Evolutionary conservation across 2,888 invertebrate species (phyloP).

Genomic region (Glyphotaelius pellucidus): DNA sequence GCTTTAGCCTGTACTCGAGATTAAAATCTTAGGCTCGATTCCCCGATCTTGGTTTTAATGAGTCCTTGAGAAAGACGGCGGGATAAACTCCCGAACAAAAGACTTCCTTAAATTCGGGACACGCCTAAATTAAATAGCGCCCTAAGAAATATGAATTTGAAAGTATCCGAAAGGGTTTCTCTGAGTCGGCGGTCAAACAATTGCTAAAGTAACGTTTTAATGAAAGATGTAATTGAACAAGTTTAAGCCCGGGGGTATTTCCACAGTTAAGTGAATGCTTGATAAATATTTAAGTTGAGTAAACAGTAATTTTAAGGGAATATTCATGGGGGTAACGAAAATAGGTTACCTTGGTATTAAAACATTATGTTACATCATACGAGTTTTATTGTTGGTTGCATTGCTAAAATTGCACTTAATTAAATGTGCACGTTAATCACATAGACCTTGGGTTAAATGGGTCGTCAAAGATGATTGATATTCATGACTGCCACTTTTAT

Average conservation of each 20-base stretch:
- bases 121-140: slow-evolving; percentile 33
- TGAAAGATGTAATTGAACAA: slow-evolving; percentile 57
- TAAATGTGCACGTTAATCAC: neutral
- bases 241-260: slow-evolving; percentile 23
- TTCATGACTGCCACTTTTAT: neutral
- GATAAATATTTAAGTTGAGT: slow-evolving; percentile 37
- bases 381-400: neutral
- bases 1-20: neutral
- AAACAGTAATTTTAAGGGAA: slow-evolving; percentile 26
- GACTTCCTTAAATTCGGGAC: slow-evolving; percentile 19
- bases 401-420: neutral
- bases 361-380: neutral
- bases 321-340: neutral
- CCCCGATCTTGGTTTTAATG: neutral
- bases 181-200: slow-evolving; percentile 39
- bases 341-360: neutral
- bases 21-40: neutral
- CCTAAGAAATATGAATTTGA: slow-evolving; percentile 33
- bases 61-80: slow-evolving; percentile 1
- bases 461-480: neutral
- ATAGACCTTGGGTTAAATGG: neutral
- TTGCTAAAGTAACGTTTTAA: slow-evolving; percentile 54
- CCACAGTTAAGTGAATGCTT: neutral
- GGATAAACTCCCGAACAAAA: slow-evolving; percentile 15
- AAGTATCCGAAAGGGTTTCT: slow-evolving; percentile 22